phyloP scores from a whole-genome alignment of 2,113 vertebrate genomes.

The Platysteira castanea region DNA sequence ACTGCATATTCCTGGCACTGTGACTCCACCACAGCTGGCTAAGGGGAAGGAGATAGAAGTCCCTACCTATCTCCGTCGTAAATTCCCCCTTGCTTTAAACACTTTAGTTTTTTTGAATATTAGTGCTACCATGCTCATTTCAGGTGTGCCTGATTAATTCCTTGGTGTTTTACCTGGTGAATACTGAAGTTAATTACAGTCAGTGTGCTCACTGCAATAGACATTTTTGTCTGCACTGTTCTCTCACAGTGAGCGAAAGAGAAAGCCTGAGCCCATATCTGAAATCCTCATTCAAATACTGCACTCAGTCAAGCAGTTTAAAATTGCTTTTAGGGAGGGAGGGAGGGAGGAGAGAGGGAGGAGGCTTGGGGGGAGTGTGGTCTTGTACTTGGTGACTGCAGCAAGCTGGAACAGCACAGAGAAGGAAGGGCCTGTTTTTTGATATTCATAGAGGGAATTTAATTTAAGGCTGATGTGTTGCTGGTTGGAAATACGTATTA shows the following conservation, averaged over 20 bases:
- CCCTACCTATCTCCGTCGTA: neutral
- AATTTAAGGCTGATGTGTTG: slow-evolving; percentile 43
- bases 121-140: neutral
- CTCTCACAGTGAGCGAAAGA: neutral
- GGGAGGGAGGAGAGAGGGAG: neutral
- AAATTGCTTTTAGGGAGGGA: slow-evolving; percentile 27
- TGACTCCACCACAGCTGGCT: neutral
- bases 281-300: slow-evolving; percentile 44
- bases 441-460: slow-evolving; percentile 20
- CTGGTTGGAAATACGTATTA: slow-evolving; percentile 24
- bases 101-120: neutral
- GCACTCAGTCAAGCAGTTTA: slow-evolving; percentile 33
- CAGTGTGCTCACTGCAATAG: neutral
- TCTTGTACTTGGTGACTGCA: slow-evolving; percentile 11
- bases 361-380: neutral
- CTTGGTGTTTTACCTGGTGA: neutral
- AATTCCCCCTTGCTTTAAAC: neutral
- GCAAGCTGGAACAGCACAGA: neutral
- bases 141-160: neutral
- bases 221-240: neutral
- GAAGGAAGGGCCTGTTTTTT: slow-evolving; percentile 31
- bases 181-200: neutral
- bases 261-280: slow-evolving; percentile 9
- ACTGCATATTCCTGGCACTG: neutral
- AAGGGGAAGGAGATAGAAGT: neutral